Evolutionary conservation across 2,113 vertebrate genomes (phyloP).

Genomic region (Tiliqua scincoides): DNA sequence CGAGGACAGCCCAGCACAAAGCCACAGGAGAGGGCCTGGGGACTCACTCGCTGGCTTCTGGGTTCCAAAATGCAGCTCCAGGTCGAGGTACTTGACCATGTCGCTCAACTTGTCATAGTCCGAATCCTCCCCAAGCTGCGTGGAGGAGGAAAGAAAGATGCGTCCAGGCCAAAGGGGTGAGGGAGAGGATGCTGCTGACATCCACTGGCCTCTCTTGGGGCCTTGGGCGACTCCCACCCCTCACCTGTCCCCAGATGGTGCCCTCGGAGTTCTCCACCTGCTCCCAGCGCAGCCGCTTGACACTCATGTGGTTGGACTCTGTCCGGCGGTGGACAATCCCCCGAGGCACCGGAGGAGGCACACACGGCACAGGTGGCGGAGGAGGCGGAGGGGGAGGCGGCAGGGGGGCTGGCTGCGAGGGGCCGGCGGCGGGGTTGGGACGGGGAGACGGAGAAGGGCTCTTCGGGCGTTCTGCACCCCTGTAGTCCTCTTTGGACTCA

Average conservation of each 20-base stretch:
- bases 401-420: conserved; percentile 25
- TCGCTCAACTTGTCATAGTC: conserved; percentile 97
- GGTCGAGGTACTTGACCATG: conserved; percentile 98
- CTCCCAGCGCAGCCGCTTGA: conserved; percentile 97
- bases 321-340: conserved; percentile 80
- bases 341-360: conserved; percentile 74
- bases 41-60: conserved; percentile 91
- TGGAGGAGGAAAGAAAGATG: conserved; percentile 7
- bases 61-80: conserved; percentile 97
- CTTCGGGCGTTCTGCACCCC: conserved; percentile 73
- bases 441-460: conserved; percentile 75
- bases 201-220: neutral
- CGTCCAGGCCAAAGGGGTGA: rapidly evolving
- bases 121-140: conserved; percentile 89
- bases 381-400: conserved; percentile 49
- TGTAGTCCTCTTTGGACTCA: conserved; percentile 75
- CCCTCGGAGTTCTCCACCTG: conserved; percentile 98
- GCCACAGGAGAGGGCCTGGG: too few relatives aligned
- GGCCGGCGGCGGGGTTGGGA: conserved; percentile 66
- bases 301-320: conserved; percentile 95
- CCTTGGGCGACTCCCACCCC: neutral
- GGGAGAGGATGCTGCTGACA: neutral
- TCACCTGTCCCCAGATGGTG: conserved; percentile 97
- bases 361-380: conserved; percentile 68
- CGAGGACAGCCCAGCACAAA: neutral